Conservation (phyloP, 2,888 invertebrate genomes). For the Ischnus inquisitorius region DNA sequence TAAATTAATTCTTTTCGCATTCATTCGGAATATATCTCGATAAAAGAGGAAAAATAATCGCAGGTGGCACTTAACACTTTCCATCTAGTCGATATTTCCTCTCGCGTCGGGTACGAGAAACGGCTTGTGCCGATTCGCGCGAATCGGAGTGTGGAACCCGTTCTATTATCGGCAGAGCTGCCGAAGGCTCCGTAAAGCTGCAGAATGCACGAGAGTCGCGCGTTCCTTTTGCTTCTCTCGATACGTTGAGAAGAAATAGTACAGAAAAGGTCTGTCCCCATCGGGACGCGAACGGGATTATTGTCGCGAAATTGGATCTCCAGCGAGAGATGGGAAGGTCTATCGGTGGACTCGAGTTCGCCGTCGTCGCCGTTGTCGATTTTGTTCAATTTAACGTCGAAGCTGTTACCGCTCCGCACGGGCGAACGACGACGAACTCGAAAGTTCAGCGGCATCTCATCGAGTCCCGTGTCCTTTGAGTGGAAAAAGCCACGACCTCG, state of each 20-base stretch:
- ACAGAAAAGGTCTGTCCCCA: constrained; percentile 47
- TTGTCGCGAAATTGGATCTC: constrained; percentile 69
- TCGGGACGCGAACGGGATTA: constrained; percentile 63
- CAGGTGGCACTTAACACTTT: background rate
- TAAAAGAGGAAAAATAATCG: background rate
- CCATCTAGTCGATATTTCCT: background rate
- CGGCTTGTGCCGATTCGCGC: background rate
- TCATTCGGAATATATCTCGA: background rate
- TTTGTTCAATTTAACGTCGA: constrained; percentile 57
- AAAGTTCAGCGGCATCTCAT: background rate
- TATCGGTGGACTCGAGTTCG: background rate
- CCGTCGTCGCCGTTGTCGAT: constrained; percentile 18
- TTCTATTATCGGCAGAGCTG: constrained; percentile 41
- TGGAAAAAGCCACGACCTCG: constrained; percentile 17
- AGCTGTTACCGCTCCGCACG: constrained; percentile 16
- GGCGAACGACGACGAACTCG: background rate
- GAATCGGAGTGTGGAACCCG: constrained; percentile 15
- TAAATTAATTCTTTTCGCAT: background rate
- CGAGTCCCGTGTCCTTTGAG: background rate
- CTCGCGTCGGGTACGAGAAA: constrained; percentile 14
- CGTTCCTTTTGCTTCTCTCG: constrained; percentile 25
- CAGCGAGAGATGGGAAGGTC: constrained; percentile 22
- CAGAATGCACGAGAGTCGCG: constrained; percentile 38
- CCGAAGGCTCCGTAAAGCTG: constrained; percentile 35
- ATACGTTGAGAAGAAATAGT: constrained; percentile 4